These are phyloP conservation scores for Aldrovandia affinis DNA, from an alignment of 2,797 vertebrate species.

Conservation along the genomic window DNA sequence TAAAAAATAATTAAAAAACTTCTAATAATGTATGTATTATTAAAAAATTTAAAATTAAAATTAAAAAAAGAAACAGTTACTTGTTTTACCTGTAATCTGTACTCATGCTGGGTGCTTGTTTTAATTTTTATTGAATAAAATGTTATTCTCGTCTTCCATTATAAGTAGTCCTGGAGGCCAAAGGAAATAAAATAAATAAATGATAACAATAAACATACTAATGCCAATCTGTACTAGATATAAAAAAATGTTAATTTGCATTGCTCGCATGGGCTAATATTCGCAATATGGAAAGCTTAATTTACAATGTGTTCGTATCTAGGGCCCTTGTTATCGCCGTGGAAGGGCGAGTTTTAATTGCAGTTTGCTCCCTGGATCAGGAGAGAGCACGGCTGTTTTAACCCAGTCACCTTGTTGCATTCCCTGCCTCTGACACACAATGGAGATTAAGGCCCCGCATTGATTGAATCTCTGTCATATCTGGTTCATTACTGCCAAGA, in stretches of 20 bases:
- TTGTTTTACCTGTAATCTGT: not conserved
- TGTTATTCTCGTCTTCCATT: not conserved
- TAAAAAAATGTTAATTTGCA: not conserved
- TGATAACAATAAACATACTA: not conserved
- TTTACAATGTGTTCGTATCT: not conserved
- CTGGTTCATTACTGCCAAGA: slow-evolving; percentile 32
- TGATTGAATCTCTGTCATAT: slow-evolving; percentile 37
- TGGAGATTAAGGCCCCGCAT: slow-evolving; percentile 26
- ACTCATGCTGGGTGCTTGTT: not conserved
- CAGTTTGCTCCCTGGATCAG: slow-evolving; percentile 1
- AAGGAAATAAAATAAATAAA: not conserved
- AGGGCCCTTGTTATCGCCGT: not conserved
- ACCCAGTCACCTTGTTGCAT: slow-evolving; percentile 31
- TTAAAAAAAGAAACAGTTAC: no score
- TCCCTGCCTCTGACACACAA: slow-evolving; percentile 19
- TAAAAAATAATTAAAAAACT: no score
- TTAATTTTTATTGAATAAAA: not conserved
- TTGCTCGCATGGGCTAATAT: not conserved
- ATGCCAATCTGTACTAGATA: not conserved
- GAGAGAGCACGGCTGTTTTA: slow-evolving; percentile 10
- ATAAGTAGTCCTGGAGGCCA: not conserved
- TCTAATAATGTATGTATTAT: no score
- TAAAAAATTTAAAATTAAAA: no score
- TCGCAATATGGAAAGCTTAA: not conserved
- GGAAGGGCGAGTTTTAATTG: not conserved